These are phyloP conservation scores for Catharus fuscescens DNA, from an alignment of 2,113 vertebrate species.

Conservation along the genomic window DNA sequence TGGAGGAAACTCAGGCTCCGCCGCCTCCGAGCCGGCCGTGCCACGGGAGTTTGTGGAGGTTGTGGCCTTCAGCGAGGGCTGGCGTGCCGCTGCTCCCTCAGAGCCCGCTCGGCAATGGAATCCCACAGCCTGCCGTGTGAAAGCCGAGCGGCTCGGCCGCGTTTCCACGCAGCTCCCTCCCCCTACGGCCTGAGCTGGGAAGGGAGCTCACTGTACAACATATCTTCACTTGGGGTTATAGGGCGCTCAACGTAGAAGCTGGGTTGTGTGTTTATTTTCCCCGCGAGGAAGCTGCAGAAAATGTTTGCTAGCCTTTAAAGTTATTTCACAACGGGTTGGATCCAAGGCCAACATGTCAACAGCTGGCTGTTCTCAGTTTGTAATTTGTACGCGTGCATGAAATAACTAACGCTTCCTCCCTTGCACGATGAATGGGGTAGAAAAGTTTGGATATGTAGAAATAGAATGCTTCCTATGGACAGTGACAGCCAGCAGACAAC, in stretches of 20 bases:
- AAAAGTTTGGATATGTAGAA: rapidly evolving
- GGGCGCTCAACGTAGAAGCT: not conserved
- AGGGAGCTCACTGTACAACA: not conserved
- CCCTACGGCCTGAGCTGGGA: rapidly evolving
- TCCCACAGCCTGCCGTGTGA: rapidly evolving
- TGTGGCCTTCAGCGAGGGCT: rapidly evolving
- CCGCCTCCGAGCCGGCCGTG: too few species aligned
- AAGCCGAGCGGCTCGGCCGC: rapidly evolving
- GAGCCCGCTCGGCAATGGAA: rapidly evolving
- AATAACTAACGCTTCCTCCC: rapidly evolving
- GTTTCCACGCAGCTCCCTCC: not conserved
- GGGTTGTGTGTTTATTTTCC: not conserved
- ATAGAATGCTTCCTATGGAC: rapidly evolving
- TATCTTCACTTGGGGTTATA: rapidly evolving
- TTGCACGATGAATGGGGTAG: rapidly evolving
- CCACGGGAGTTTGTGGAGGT: rapidly evolving
- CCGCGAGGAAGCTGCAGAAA: too few species aligned
- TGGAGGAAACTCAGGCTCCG: rapidly evolving
- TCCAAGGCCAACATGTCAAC: not conserved
- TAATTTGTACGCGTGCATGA: not conserved
- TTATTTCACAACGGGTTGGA: rapidly evolving
- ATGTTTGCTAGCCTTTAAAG: not conserved
- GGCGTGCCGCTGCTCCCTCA: rapidly evolving
- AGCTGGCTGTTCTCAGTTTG: not conserved
- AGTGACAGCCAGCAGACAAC: not conserved